Conservation (phyloP, 2,888 invertebrate species). For the Periphyllus acericola region DNA sequence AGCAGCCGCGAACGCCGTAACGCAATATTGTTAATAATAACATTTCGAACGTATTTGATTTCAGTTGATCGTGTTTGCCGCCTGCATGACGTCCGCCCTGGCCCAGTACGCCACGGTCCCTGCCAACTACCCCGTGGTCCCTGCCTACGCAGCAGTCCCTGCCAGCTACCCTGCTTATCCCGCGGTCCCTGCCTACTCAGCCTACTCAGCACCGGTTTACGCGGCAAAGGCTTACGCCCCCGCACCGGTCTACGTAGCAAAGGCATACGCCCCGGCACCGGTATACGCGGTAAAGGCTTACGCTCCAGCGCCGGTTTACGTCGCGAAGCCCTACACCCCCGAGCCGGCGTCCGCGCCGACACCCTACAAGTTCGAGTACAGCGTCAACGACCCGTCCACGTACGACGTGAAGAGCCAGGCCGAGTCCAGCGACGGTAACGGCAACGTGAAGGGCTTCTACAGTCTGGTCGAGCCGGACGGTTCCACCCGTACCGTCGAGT, state of each 20-base stretch:
- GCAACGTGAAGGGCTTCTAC: constrained; percentile 62
- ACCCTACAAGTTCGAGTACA: constrained; percentile 56
- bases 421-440: constrained; percentile 58
- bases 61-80: constrained; percentile 42
- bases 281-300: background rate
- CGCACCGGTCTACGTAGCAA: background rate
- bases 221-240: background rate
- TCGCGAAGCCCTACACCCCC: constrained; percentile 48
- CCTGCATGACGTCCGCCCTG: constrained; percentile 64
- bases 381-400: constrained; percentile 52
- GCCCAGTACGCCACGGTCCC: constrained; percentile 60
- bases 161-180: too few species aligned
- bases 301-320: background rate
- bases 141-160: too few species aligned
- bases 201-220: constrained; percentile 23
- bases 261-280: constrained; percentile 18
- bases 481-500: constrained; percentile 53
- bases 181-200: constrained; percentile 12
- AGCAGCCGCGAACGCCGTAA: too few species aligned
- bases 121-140: too few species aligned
- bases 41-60: constrained; percentile 3
- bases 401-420: constrained; percentile 55
- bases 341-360: constrained; percentile 9
- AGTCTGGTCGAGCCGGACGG: constrained; percentile 52
- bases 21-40: background rate